Conservation (phyloP, 1,140 invertebrate genomes). For the Neocloeon triangulifer region DNA sequence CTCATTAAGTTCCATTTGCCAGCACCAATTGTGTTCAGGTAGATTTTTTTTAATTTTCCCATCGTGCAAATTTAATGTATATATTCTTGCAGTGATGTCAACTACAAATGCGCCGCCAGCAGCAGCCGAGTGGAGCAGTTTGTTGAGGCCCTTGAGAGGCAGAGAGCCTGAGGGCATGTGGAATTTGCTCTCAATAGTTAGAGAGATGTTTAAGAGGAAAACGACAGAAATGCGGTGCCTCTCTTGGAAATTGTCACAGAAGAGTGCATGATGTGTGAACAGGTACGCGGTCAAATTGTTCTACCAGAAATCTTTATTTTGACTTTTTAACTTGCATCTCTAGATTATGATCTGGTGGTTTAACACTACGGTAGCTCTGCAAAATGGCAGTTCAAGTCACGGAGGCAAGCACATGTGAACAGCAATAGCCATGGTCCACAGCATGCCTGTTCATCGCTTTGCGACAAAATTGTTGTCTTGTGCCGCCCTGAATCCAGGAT, state of each 20-base stretch:
- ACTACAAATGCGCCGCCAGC: conserved; percentile 92
- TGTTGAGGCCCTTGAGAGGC: conserved; percentile 75
- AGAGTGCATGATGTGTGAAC: conserved; percentile 90
- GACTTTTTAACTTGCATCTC: conserved; percentile 10
- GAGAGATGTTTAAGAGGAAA: conserved; percentile 96
- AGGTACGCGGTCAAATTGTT: conserved; percentile 25
- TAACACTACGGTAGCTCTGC: conserved; percentile 72
- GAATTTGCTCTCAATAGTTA: conserved; percentile 90
- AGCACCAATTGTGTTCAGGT: conserved; percentile 91
- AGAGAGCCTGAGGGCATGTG: conserved; percentile 96
- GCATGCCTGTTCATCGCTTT: conserved; percentile 81
- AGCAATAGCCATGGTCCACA: conserved; percentile 66
- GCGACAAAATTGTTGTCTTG: conserved; percentile 89
- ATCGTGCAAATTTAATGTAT: no score
- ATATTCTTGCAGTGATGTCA: conserved; percentile 63
- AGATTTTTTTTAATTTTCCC: no score
- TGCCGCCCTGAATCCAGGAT: conserved; percentile 85
- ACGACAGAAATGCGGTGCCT: conserved; percentile 84
- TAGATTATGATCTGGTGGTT: conserved; percentile 98
- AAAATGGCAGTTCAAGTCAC: conserved; percentile 32
- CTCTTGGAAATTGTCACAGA: conserved; percentile 90
- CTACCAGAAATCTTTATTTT: no score
- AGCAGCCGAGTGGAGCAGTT: conserved; percentile 86
- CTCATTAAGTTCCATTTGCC: conserved; percentile 95
- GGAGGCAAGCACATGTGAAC: conserved; percentile 56